Conservation (phyloP, 2,888 invertebrate species). For the Deilephila porcellus region DNA sequence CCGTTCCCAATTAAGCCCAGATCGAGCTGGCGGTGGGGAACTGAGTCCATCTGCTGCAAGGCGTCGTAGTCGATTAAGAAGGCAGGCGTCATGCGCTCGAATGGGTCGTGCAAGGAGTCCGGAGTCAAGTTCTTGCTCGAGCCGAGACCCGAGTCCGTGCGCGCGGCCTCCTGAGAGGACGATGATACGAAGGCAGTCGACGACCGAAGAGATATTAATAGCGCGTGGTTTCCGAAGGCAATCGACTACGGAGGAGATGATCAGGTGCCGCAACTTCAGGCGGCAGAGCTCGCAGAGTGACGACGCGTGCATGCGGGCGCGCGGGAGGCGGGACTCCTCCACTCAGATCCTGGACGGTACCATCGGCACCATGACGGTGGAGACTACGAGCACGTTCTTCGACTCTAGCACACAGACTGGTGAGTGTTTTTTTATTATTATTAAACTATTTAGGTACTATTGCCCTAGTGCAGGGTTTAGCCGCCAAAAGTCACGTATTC, state of each 20-base stretch:
- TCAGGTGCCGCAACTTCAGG: conserved; percentile 95
- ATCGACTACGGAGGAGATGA: conserved; percentile 97
- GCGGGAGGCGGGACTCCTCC: conserved; percentile 92
- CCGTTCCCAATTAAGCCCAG: conserved; percentile 91
- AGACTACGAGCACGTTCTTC: conserved; percentile 96
- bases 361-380: conserved; percentile 96
- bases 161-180: conserved; percentile 87
- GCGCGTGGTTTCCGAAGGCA: conserved; percentile 95
- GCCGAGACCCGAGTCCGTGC: conserved; percentile 93
- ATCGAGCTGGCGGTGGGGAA: conserved; percentile 91
- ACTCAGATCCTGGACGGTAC: conserved; percentile 97
- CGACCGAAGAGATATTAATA: conserved; percentile 95
- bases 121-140: conserved; percentile 91
- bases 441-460: neutral
- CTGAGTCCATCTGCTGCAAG: conserved; percentile 90
- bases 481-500: too few relatives aligned
- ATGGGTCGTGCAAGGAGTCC: conserved; percentile 86
- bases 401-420: conserved; percentile 97
- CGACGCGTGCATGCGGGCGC: conserved; percentile 87
- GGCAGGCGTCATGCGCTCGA: conserved; percentile 91
- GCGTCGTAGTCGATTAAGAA: conserved; percentile 87
- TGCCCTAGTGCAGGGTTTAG: too few relatives aligned
- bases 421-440: conserved; percentile 75
- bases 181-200: conserved; percentile 93
- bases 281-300: conserved; percentile 96